Percentiles rank a stretch among this genome's conserved stretches.
phyloP scores from a whole-genome alignment of 1,140 invertebrate species.

The Drosophila rufa region DNA sequence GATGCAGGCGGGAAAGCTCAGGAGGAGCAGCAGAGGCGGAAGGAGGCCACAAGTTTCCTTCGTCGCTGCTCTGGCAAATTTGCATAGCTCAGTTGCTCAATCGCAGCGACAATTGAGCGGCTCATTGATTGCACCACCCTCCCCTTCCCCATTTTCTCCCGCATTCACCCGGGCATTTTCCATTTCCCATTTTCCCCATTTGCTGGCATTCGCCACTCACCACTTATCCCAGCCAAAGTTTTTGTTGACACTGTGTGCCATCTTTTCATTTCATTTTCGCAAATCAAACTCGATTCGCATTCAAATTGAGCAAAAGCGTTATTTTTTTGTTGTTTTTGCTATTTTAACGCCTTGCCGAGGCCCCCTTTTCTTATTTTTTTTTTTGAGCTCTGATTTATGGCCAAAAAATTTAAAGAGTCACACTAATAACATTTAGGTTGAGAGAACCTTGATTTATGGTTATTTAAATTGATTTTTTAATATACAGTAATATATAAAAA shows the following conservation, averaged over 20 bases:
- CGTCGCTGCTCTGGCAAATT: conserved; percentile 47
- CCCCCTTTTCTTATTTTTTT: conserved; percentile 3
- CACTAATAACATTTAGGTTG: background rate
- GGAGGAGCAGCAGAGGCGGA: background rate
- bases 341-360: conserved; percentile 32
- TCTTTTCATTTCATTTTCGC: conserved; percentile 68
- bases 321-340: conserved; percentile 5
- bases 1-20: conserved; percentile 10
- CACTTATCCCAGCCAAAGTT: conserved; percentile 46
- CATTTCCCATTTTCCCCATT: conserved; percentile 11
- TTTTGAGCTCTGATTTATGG: conserved; percentile 9
- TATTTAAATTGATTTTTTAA: too few species aligned
- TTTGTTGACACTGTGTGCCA: conserved; percentile 73
- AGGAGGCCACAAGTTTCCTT: conserved; percentile 13
- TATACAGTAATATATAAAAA: too few species aligned
- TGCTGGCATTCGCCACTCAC: conserved; percentile 11
- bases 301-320: conserved; percentile 68
- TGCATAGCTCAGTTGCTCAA: conserved; percentile 79
- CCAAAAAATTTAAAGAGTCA: background rate
- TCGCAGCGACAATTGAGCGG: conserved; percentile 77
- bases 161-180: background rate
- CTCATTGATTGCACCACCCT: conserved; percentile 69
- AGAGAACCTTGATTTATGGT: background rate
- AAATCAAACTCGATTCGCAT: conserved; percentile 77
- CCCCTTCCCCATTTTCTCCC: conserved; percentile 41